These are phyloP conservation scores for Dermatemys mawii DNA, from an alignment of 2,113 vertebrate genomes.

Conservation along the genomic window DNA sequence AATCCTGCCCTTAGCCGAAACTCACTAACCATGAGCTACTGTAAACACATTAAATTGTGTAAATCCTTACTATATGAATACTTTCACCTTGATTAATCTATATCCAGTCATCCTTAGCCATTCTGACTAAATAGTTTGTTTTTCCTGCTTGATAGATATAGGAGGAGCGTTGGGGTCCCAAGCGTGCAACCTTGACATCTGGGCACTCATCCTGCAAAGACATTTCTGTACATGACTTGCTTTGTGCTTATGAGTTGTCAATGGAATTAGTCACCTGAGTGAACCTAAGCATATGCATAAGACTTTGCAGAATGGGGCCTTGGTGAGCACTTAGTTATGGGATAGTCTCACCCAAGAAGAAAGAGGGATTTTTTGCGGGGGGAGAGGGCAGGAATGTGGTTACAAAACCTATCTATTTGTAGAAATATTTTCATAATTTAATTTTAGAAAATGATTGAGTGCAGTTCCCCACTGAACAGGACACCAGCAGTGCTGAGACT, in stretches of 20 bases:
- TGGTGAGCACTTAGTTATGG: neutral
- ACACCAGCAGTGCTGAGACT: neutral
- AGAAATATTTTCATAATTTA: neutral
- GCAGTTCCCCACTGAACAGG: neutral
- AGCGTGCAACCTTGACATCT: neutral
- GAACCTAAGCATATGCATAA: neutral
- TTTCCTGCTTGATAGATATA: neutral
- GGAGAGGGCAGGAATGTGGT: too few relatives aligned
- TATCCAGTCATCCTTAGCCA: neutral
- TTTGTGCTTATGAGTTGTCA: neutral
- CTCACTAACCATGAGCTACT: rapidly evolving
- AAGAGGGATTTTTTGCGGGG: too few relatives aligned
- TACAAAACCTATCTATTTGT: neutral
- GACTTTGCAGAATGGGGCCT: neutral
- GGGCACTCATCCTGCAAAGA: neutral
- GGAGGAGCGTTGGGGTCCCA: neutral
- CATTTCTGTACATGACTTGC: neutral
- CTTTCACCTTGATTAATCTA: neutral
- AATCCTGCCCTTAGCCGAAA: neutral
- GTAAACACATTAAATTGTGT: neutral
- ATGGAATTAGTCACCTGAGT: neutral
- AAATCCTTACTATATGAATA: neutral
- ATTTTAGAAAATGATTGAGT: neutral
- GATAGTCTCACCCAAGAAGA: neutral
- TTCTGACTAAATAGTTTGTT: neutral